Evolutionary conservation across 2,888 invertebrate genomes (phyloP).

Genomic region (Rhimphoctona megacephalus): DNA sequence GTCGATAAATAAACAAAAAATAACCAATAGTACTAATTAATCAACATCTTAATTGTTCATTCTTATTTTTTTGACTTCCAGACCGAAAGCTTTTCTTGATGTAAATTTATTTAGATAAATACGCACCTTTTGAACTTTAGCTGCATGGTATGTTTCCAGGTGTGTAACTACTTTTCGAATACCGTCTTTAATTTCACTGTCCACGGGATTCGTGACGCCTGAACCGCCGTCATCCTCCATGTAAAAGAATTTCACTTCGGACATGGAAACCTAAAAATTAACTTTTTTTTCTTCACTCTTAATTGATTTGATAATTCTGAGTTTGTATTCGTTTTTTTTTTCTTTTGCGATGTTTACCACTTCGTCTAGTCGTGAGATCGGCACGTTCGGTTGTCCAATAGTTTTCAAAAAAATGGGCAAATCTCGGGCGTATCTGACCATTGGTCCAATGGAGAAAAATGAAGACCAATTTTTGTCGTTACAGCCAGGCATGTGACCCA

Average conservation of each 20-base stretch:
- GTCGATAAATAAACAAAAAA: too few relatives aligned
- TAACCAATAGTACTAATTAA: too few relatives aligned
- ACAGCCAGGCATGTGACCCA: constrained; percentile 90
- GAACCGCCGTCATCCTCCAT: constrained; percentile 92
- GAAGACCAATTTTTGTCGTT: constrained; percentile 88
- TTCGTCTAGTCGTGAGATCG: constrained; percentile 85
- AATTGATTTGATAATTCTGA: not conserved
- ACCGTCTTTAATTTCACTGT: constrained; percentile 87
- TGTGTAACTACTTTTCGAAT: constrained; percentile 86
- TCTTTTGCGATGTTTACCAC: constrained; percentile 79
- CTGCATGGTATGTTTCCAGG: constrained; percentile 86
- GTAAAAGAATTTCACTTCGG: constrained; percentile 91
- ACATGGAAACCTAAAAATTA: constrained; percentile 86
- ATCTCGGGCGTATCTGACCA: constrained; percentile 95
- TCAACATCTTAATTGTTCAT: too few relatives aligned
- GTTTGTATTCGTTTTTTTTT: constrained; percentile 4
- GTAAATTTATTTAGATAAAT: constrained; percentile 68
- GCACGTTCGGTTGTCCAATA: constrained; percentile 87
- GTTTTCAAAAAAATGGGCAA: constrained; percentile 91
- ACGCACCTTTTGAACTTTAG: constrained; percentile 87
- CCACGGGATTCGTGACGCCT: constrained; percentile 87
- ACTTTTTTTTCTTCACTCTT: constrained; percentile 9
- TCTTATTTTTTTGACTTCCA: too few relatives aligned
- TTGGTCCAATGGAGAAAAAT: constrained; percentile 93
- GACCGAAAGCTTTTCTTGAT: constrained; percentile 53